phyloP scores from a whole-genome alignment of 2,888 invertebrate genomes.

The Polydesmus complanatus region DNA sequence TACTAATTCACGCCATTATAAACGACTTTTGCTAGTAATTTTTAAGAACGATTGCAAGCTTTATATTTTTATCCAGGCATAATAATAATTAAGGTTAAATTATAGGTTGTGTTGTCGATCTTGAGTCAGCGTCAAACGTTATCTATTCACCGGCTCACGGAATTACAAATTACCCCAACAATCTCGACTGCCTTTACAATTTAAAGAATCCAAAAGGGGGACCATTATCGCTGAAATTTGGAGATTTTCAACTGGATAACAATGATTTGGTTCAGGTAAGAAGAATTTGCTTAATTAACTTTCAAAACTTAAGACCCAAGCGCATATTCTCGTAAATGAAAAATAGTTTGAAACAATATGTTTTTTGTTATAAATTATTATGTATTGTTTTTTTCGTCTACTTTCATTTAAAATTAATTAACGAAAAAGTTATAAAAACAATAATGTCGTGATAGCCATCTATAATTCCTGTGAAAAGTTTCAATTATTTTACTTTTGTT shows the following conservation, averaged over 20 bases:
- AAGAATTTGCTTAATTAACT: background rate
- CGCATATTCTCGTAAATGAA: no score
- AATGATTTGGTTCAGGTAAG: constrained; percentile 72
- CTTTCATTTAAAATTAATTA: no score
- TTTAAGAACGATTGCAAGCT: background rate
- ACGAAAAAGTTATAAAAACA: no score
- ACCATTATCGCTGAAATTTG: constrained; percentile 74
- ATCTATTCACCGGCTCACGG: constrained; percentile 79
- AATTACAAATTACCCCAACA: constrained; percentile 71
- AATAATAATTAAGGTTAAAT: background rate
- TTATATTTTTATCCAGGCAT: background rate
- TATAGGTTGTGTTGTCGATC: constrained; percentile 71
- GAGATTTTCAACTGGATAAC: constrained; percentile 70
- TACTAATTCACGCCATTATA: constrained; percentile 22
- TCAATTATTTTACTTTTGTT: no score
- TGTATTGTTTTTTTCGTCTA: no score
- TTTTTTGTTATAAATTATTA: no score
- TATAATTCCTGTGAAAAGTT: no score
- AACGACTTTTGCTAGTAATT: background rate
- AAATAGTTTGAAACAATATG: no score
- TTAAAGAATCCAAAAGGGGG: constrained; percentile 70
- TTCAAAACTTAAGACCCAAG: no score
- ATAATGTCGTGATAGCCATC: no score
- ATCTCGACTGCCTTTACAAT: constrained; percentile 78
- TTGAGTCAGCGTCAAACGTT: constrained; percentile 69